These are phyloP conservation scores for Fistularia commersonii DNA, from an alignment of 2,797 vertebrate species.

Conservation along the genomic window DNA sequence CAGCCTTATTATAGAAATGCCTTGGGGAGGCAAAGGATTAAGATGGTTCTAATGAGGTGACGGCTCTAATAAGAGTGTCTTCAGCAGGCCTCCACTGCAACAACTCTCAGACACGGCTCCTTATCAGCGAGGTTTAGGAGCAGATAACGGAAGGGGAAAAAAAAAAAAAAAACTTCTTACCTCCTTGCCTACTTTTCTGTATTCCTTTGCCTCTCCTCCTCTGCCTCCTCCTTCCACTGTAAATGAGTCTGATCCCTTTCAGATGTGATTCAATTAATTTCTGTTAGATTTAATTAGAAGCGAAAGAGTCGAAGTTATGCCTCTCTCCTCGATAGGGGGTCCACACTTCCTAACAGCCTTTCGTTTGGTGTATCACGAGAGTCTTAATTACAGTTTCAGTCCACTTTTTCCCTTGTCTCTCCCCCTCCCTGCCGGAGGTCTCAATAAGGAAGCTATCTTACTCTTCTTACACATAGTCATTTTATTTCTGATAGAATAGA, in stretches of 20 bases:
- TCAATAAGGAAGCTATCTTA: conserved; percentile 28
- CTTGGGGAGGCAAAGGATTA: conserved; percentile 76
- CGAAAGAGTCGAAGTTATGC: conserved; percentile 77
- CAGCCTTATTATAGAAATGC: conserved; percentile 74
- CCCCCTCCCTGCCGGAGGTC: conserved; percentile 44
- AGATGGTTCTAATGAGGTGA: conserved; percentile 82
- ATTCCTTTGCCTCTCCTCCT: conserved; percentile 55
- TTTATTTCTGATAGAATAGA: conserved; percentile 32
- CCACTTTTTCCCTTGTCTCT: conserved; percentile 56
- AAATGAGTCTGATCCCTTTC: conserved; percentile 81
- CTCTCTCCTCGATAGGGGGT: conserved; percentile 73
- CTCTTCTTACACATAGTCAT: conserved; percentile 29
- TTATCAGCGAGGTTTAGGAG: conserved; percentile 71
- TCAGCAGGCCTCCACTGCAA: conserved; percentile 65
- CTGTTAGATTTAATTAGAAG: conserved; percentile 83
- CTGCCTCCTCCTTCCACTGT: conserved; percentile 63
- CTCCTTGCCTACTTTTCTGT: conserved; percentile 36
- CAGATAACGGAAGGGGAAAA: conserved; percentile 55
- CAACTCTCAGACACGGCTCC: conserved; percentile 63
- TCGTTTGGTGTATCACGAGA: conserved; percentile 70
- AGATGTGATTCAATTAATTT: conserved; percentile 84
- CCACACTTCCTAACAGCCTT: conserved; percentile 73
- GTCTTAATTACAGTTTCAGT: conserved; percentile 80
- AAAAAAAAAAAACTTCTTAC: conserved; percentile 22
- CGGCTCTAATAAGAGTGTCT: conserved; percentile 79